Evolutionary conservation across 2,888 invertebrate genomes (phyloP), one percentile per base, ranked within the genome.

Genomic region (Pyrochroa serraticornis): DNA sequence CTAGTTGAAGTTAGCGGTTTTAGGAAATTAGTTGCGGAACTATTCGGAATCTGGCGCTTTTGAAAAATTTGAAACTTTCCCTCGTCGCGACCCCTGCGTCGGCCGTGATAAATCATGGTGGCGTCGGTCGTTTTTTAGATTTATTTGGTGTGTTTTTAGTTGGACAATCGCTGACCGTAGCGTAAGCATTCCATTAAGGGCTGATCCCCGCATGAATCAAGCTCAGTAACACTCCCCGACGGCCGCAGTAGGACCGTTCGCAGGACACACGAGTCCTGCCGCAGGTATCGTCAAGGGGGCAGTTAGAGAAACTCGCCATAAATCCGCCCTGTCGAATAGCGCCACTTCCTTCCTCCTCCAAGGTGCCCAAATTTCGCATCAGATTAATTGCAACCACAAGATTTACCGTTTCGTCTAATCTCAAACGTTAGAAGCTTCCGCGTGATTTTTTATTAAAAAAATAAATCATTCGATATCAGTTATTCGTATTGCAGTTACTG

Each of bases 151-250:
- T 67, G 66, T 70, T 70, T 70, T 71, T 69, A 64, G 69, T 70
- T 68, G 71, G 71, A 74, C 74, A 71, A 73, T 73, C 74, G 74
- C 74, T 75, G 76, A 74, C 74, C 74, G 73, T 67, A 65, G 71
- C 68, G 73, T 74, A 75, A 75, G 75, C 75, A 75, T 76, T 75
- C 76, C 76, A 76, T 76, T 76, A 76, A 72, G 72, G 74, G 71
- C 69, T 67, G 75, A 74, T 72, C 72, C 74, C 65, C 69, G 73
- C 73, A 76, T 76, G 75, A 75, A 76, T 76, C 75, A 76, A 75
- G 75, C 68, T 70, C 69, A 64, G 69, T 63, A 58, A 70, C 69
- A 70, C 70, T 66, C 68, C 69, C 70, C 64, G 61, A 65, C 63
- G 71, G 71, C 69, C 66, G 56, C 51, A 34, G 38, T 35, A 32